Conservation (phyloP, 2,113 vertebrate genomes). For the Ifrita kowaldi region DNA sequence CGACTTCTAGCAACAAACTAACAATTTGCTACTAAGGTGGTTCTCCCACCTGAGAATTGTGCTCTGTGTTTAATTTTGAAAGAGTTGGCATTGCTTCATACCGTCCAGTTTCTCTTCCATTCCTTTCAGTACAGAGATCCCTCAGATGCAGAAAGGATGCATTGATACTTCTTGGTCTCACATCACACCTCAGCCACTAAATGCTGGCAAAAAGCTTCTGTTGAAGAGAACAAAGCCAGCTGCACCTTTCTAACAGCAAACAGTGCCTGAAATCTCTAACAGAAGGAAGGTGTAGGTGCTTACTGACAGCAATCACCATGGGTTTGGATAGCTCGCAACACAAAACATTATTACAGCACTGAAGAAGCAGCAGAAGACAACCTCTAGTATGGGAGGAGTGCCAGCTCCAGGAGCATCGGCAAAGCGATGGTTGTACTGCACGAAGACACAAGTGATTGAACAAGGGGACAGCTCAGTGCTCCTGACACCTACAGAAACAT, state of each 20-base stretch:
- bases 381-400: not conserved
- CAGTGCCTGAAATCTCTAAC: not conserved
- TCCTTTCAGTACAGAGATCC: not conserved
- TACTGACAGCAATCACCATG: not conserved
- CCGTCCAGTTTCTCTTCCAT: not conserved
- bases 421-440: not conserved
- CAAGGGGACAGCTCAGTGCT: conserved; percentile 7
- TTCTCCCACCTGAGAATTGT: not conserved
- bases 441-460: not conserved
- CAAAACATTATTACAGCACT: not conserved
- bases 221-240: not conserved
- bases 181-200: not conserved
- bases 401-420: not conserved
- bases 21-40: not conserved
- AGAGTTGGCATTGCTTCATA: not conserved
- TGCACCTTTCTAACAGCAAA: not conserved
- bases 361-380: not conserved
- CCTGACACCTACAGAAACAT: conserved; percentile 59
- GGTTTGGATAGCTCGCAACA: not conserved
- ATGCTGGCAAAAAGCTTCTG: not conserved
- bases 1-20: not conserved
- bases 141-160: not conserved
- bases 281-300: not conserved
- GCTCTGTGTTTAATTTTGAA: not conserved
- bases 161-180: not conserved